Conservation (phyloP, 2,888 invertebrate species). For the Melieria omissa region DNA sequence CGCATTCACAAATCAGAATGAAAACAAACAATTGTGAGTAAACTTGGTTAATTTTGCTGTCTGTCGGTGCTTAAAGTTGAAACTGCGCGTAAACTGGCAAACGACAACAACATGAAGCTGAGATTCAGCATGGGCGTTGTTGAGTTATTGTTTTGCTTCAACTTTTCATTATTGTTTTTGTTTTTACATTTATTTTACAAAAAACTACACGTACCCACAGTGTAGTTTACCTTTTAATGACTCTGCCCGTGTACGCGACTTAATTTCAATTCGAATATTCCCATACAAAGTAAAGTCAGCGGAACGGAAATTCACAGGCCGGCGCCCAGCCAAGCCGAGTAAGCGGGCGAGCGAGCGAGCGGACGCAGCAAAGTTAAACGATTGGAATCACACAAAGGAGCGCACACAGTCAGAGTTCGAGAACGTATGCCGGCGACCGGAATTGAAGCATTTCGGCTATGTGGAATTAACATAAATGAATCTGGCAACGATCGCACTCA, state of each 20-base stretch:
- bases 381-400: too few species aligned
- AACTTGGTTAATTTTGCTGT: background rate
- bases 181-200: background rate
- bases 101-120: too few species aligned
- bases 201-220: slow-evolving; percentile 8
- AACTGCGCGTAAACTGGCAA: background rate
- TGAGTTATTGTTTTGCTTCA: background rate
- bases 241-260: background rate
- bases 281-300: slow-evolving; percentile 36
- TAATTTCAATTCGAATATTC: slow-evolving; percentile 33
- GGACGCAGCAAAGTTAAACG: slow-evolving; percentile 4
- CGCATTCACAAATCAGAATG: slow-evolving; percentile 8
- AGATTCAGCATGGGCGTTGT: background rate
- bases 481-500: too few species aligned
- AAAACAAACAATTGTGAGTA: slow-evolving; percentile 12
- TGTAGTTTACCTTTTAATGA: slow-evolving; percentile 1
- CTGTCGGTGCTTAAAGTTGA: background rate
- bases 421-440: too few species aligned
- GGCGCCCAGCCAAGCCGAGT: slow-evolving; percentile 4
- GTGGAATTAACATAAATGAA: too few species aligned
- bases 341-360: slow-evolving; percentile 7
- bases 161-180: background rate
- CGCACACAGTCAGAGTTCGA: too few species aligned
- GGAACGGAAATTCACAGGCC: slow-evolving; percentile 32
- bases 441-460: too few species aligned